Evolutionary conservation across 2,888 invertebrate species (phyloP).

Genomic region (Scelioninae gen. 2): DNA sequence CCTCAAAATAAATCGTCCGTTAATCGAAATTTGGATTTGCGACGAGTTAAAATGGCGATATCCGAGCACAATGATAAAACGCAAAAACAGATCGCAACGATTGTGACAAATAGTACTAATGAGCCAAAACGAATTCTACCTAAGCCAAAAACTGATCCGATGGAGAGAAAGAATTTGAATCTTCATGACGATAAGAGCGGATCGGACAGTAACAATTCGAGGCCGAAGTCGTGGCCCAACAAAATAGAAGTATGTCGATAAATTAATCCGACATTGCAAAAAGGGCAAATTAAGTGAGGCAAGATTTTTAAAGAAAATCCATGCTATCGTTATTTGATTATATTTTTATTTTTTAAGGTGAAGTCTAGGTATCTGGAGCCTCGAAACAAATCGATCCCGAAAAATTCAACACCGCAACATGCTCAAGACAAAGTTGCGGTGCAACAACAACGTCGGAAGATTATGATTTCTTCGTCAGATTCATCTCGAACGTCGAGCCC

Average conservation of each 20-base stretch:
- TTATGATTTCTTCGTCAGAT: slow-evolving; percentile 79
- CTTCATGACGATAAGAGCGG: slow-evolving; percentile 67
- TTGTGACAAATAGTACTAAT: slow-evolving; percentile 55
- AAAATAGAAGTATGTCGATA: slow-evolving; percentile 72
- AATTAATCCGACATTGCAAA: too few relatives aligned
- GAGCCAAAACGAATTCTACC: slow-evolving; percentile 64
- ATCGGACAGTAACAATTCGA: slow-evolving; percentile 61
- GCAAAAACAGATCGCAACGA: slow-evolving; percentile 64
- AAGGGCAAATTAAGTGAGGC: too few relatives aligned
- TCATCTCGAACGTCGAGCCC: slow-evolving; percentile 84
- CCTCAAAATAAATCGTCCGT: slow-evolving; percentile 67
- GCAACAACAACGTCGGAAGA: slow-evolving; percentile 73
- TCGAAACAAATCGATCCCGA: slow-evolving; percentile 70
- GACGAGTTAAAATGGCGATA: slow-evolving; percentile 74
- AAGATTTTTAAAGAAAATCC: too few relatives aligned
- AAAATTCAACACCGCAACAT: slow-evolving; percentile 63
- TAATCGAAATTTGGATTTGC: slow-evolving; percentile 72
- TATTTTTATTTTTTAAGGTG: slow-evolving; percentile 69
- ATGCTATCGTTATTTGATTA: too few relatives aligned
- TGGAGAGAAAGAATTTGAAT: slow-evolving; percentile 69
- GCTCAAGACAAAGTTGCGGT: slow-evolving; percentile 69
- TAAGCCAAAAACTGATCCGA: slow-evolving; percentile 73
- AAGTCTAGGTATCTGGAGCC: slow-evolving; percentile 82
- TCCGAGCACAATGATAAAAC: slow-evolving; percentile 73
- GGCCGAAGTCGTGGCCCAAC: slow-evolving; percentile 74